A percentile compares a stretch with the other conserved stretches of the same genome.
Evolutionary conservation across 2,113 vertebrate species (phyloP).

Genomic region (Cacatua alba): DNA sequence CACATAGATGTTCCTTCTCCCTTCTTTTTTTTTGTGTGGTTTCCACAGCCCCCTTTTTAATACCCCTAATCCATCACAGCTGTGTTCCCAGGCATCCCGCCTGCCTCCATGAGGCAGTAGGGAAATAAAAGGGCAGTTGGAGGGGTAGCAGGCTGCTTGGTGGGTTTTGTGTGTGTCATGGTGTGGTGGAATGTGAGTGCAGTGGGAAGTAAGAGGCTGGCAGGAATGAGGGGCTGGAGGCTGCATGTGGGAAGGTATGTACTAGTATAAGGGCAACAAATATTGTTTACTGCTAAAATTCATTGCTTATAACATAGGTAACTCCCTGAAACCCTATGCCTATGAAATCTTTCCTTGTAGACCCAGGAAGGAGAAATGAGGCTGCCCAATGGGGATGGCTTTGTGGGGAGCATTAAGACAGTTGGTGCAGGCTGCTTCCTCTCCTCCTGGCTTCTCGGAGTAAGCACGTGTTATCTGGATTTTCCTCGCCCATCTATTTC

Average conservation of each 20-base stretch:
- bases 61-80: background rate
- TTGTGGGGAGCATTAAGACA: background rate
- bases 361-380: background rate
- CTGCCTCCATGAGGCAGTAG: background rate
- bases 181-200: background rate
- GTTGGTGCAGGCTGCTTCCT: background rate
- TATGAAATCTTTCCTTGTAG: background rate
- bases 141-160: accelerated
- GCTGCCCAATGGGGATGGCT: accelerated
- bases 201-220: background rate
- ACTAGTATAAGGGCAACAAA: accelerated
- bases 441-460: background rate
- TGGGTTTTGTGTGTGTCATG: accelerated
- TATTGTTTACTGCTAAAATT: background rate
- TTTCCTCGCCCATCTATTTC: background rate
- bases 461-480: accelerated
- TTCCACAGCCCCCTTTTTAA: background rate
- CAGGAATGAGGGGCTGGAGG: accelerated
- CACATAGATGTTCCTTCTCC: accelerated
- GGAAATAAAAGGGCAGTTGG: background rate
- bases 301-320: background rate
- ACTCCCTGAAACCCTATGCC: background rate
- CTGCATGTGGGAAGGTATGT: accelerated
- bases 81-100: background rate
- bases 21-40: background rate